Base-by-base conservation (phyloP, 2,797 vertebrate genomes). In the Pipistrellus kuhlii region DNA sequence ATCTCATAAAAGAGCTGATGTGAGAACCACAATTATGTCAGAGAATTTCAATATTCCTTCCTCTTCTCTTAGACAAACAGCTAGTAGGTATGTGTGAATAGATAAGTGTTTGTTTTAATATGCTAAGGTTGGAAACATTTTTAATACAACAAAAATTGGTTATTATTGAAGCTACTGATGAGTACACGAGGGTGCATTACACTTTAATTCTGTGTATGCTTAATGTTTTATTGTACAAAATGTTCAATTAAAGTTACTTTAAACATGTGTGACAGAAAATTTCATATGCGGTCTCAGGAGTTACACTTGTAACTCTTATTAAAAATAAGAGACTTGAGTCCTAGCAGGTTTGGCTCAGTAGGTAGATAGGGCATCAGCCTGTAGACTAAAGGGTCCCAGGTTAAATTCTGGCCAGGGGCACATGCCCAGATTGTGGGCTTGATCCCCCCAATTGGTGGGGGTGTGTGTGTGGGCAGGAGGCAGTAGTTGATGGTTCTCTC, bases 141-240 rank as follows among this genome's bases (percentile, higher is more conserved):
- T 88, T 89, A 69, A 38, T 72, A 78, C 8, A 51, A 10, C 75
- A 68, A 68, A 80, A 82, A 84, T 93, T 73, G 32, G 66, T 80
- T 84, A n/a, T 87, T 76, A 14, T 91, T 75, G 73, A 93, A 88
- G 53, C n/a, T 85, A 18, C 48, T 83, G 38, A 83, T 87, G 27
- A 32, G 10, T 44, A 48, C 32, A 62, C 30, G 51, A 73, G 15
- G 25, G 27, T 86, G 23, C 10, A 27, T 83, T 66, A 59, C 75
- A 35, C 8, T 38, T 85, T 83, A 46, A 48, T 87, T 62, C 48
- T 59, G 38, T 85, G 17, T 90, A 14, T 88, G 27, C 53, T 77
- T 44, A 48, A 53, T 82, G 27, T 82, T 82, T 86, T 66, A 62
- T 76, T 85, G 21, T 69, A 41, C 23, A 71, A 51, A 73, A 48